Evolutionary conservation across 1,140 invertebrate species (phyloP), one percentile per base, ranked within the genome.

Genomic region (Dinoponera quadriceps): DNA sequence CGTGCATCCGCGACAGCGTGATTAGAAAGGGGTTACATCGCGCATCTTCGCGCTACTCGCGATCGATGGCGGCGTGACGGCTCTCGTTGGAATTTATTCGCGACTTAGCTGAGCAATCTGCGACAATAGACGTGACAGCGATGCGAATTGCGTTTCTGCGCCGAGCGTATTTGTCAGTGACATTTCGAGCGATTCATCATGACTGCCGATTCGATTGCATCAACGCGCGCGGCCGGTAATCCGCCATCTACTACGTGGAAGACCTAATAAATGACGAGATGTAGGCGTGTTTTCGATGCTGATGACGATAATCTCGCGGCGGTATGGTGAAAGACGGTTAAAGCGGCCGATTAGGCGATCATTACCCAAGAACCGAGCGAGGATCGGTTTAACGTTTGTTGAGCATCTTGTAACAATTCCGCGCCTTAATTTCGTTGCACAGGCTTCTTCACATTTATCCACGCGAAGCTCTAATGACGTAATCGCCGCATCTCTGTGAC

Each of bases 141-240:
- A 82, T 82, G 59, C 48, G 69, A 75, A 82, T 82, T 55, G 68
- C 78, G 78, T 82, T 73, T 25, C 44, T 62, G 55, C 27, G 27
- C 80, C 60, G 27, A 77, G 49, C 33, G n/a, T 65, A 83, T 83
- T 83, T 81, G 82, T 83, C 81, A 83, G 62, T 83, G 82, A 81
- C 74, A 83, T 83, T 83, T 83, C 74, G 29, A 83, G 49, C 82
- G 51, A 83, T 83, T 83, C 60, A 77, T 81, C 82, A 81, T 20
- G 59, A 75, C 72, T 83, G 74, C 51, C 57, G 38, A 66, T 81
- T 81, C 60, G 82, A 83, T 83, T 83, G 69, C 82, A 65, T 83
- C 74, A 83, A 78, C 74, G 33, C 55, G 60, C 51, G 48, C 38
- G 38, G 38, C 44, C 49, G 63, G 75, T 71, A 71, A 71, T n/a